phyloP scores from a whole-genome alignment of 2,797 vertebrate species.

The Leucoraja ocellata region DNA sequence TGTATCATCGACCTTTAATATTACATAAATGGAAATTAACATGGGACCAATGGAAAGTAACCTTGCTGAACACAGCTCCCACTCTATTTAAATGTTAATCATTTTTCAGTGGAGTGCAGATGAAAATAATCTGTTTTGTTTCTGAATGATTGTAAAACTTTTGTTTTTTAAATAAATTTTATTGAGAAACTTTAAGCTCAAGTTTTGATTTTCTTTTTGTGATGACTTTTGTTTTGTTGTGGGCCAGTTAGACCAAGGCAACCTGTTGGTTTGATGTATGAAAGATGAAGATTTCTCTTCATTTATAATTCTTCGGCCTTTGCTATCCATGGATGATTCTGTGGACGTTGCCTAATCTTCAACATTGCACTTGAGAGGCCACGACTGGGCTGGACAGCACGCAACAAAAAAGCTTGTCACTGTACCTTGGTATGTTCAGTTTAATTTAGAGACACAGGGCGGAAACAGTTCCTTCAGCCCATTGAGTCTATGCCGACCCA shows the following conservation, averaged over 20 bases:
- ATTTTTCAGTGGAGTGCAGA: background rate
- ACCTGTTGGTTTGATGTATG: background rate
- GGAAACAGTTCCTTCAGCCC: no score
- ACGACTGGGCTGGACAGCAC: background rate
- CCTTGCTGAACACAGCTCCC: background rate
- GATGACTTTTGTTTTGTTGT: background rate
- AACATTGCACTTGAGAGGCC: background rate
- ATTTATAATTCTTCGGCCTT: background rate
- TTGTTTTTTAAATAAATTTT: background rate
- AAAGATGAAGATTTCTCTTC: background rate
- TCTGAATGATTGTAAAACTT: background rate
- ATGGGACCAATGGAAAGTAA: background rate
- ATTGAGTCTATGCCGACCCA: no score
- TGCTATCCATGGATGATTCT: background rate
- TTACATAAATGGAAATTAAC: background rate
- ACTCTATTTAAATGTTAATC: background rate
- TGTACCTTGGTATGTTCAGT: no score
- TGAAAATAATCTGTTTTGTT: background rate
- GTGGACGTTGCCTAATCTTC: no score
- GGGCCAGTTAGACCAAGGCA: no score
- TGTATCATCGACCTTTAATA: background rate
- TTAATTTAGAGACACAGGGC: no score
- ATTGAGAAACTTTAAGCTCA: background rate
- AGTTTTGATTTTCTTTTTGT: background rate
- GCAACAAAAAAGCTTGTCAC: no score